Conservation (phyloP, 1,140 invertebrate species). For the Anastatus disparis region DNA sequence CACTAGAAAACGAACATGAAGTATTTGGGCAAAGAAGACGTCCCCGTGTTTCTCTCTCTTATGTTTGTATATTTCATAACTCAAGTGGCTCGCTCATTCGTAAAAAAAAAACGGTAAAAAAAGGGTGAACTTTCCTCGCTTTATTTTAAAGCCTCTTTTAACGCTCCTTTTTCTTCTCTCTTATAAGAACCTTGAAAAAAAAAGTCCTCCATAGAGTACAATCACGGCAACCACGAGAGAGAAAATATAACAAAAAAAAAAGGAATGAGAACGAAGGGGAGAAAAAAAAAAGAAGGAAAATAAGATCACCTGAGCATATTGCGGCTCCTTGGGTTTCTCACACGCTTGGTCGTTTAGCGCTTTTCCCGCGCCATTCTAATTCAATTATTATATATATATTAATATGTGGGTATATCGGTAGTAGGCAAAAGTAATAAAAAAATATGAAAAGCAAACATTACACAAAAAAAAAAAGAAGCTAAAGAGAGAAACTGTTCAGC, state of each 20-base stretch:
- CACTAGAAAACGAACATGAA: slow-evolving; percentile 43
- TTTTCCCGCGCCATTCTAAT: slow-evolving; percentile 37
- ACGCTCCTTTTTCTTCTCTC: slow-evolving; percentile 9
- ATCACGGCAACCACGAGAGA: background rate
- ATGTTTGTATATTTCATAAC: slow-evolving; percentile 62
- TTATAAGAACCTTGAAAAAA: slow-evolving; percentile 8
- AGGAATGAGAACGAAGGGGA: background rate
- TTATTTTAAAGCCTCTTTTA: slow-evolving; percentile 2
- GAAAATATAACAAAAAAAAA: slow-evolving; percentile 11
- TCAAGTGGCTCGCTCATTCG: slow-evolving; percentile 36
- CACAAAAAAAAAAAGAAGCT: background rate
- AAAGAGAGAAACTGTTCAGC: background rate
- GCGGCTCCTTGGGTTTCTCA: background rate
- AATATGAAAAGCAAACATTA: slow-evolving; percentile 38
- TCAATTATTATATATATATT: slow-evolving; percentile 43
- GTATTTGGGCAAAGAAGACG: slow-evolving; percentile 56
- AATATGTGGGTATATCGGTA: no score
- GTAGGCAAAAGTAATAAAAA: background rate
- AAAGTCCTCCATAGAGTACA: background rate
- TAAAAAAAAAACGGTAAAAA: no score
- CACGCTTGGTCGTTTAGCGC: slow-evolving; percentile 38
- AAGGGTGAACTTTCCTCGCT: slow-evolving; percentile 29
- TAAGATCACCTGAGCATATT: slow-evolving; percentile 23
- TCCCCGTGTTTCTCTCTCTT: background rate
- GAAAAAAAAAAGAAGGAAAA: slow-evolving; percentile 13